Conservation (phyloP, 1,140 invertebrate genomes). For the Dermatophagoides farinae region DNA sequence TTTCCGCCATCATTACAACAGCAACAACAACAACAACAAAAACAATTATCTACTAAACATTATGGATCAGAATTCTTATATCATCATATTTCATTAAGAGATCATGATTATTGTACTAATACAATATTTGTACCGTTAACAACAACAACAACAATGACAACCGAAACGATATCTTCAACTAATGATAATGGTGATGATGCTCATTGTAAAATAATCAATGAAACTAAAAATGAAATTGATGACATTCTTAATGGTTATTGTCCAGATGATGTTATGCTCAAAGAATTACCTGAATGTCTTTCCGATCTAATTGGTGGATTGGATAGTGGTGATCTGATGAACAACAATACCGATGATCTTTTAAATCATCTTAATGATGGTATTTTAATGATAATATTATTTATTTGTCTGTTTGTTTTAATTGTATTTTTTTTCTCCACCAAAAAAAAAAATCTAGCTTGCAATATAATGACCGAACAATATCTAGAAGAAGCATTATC, state of each 20-base stretch:
- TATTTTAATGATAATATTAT: neutral
- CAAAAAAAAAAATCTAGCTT: neutral
- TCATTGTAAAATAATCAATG: neutral
- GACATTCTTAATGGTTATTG: conserved; percentile 7
- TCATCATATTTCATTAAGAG: neutral
- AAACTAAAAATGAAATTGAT: conserved; percentile 6
- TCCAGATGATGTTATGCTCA: conserved; percentile 7
- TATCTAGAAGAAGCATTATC: neutral
- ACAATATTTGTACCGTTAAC: too few relatives aligned
- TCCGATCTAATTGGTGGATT: neutral
- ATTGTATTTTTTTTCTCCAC: neutral
- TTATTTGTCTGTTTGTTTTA: neutral
- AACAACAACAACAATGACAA: too few relatives aligned
- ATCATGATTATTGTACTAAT: neutral
- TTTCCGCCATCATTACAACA: neutral
- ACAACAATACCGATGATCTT: conserved; percentile 2
- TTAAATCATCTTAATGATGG: conserved; percentile 9
- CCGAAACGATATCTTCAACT: too few relatives aligned
- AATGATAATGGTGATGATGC: neutral
- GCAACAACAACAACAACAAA: neutral
- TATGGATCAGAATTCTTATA: neutral
- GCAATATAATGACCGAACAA: conserved; percentile 5
- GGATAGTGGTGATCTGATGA: neutral
- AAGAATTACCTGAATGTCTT: conserved; percentile 11
- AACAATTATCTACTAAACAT: neutral